Percentiles rank a stretch among this genome's conserved stretches.
Conservation (phyloP, 2,113 vertebrate species). For the Platysternon megacephalum region DNA sequence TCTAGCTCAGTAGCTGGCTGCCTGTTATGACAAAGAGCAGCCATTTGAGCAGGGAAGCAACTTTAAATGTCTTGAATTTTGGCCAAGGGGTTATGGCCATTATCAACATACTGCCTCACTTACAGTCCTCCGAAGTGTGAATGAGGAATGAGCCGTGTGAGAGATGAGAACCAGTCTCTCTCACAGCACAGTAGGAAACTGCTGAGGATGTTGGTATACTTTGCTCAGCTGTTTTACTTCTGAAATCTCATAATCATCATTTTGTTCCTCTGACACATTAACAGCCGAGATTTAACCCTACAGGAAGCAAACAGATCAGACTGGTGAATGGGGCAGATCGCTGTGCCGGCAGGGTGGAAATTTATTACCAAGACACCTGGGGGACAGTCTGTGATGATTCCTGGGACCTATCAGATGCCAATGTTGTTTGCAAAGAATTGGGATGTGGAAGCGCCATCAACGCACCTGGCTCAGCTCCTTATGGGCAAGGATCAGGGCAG, state of each 20-base stretch:
- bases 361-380: constrained; percentile 75
- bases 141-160: too few species aligned
- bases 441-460: constrained; percentile 76
- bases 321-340: constrained; percentile 65
- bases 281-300: background rate
- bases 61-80: too few species aligned
- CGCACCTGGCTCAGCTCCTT: constrained; percentile 68
- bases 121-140: too few species aligned
- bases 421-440: constrained; percentile 78
- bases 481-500: constrained; percentile 70
- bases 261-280: background rate
- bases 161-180: background rate
- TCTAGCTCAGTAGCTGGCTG: too few species aligned
- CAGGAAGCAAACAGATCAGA: constrained; percentile 70
- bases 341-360: constrained; percentile 78
- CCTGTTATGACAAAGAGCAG: too few species aligned
- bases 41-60: too few species aligned
- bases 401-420: constrained; percentile 77
- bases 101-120: too few species aligned
- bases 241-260: background rate
- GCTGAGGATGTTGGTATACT: too few species aligned
- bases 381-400: constrained; percentile 79
- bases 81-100: too few species aligned
- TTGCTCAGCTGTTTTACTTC: constrained; percentile 36
- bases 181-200: too few species aligned